These are phyloP conservation scores for Cynodonichthys magdalenae DNA, from an alignment of 2,797 vertebrate species.

Conservation along the genomic window DNA sequence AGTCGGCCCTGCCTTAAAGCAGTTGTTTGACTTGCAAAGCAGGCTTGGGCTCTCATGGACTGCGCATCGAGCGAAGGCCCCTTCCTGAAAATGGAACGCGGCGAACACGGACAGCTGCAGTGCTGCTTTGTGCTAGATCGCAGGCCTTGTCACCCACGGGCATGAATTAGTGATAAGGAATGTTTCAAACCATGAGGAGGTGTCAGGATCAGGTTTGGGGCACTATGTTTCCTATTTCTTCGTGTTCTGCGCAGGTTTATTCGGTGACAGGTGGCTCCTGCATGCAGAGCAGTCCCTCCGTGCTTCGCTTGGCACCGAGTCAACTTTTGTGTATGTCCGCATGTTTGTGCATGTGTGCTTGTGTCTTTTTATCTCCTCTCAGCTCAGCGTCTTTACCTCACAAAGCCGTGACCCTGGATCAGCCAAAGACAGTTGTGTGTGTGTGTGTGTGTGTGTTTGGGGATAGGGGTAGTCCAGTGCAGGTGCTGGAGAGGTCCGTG, in stretches of 20 bases:
- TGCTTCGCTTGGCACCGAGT: constrained; percentile 41
- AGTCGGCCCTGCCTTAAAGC: constrained; percentile 52
- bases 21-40: constrained; percentile 87
- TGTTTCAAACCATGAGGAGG: constrained; percentile 83
- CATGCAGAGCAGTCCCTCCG: constrained; percentile 53
- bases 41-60: constrained; percentile 56
- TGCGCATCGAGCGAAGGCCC: constrained; percentile 40
- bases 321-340: constrained; percentile 25
- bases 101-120: constrained; percentile 56
- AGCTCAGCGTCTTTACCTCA: constrained; percentile 72
- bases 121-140: constrained; percentile 55
- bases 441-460: constrained; percentile 55
- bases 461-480: constrained; percentile 44
- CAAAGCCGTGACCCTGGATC: constrained; percentile 74
- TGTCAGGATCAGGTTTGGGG: constrained; percentile 86
- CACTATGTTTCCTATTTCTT: constrained; percentile 72
- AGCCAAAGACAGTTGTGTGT: constrained; percentile 41
- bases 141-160: constrained; percentile 77
- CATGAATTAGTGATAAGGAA: constrained; percentile 87
- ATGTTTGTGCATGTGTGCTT: constrained; percentile 13
- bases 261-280: constrained; percentile 68
- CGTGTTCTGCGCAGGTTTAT: constrained; percentile 67
- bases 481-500: constrained; percentile 47
- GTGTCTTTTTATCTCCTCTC: constrained; percentile 63
- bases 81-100: constrained; percentile 66